Conservation (phyloP, 2,113 vertebrate genomes). For the Xyrauchen texanus region DNA sequence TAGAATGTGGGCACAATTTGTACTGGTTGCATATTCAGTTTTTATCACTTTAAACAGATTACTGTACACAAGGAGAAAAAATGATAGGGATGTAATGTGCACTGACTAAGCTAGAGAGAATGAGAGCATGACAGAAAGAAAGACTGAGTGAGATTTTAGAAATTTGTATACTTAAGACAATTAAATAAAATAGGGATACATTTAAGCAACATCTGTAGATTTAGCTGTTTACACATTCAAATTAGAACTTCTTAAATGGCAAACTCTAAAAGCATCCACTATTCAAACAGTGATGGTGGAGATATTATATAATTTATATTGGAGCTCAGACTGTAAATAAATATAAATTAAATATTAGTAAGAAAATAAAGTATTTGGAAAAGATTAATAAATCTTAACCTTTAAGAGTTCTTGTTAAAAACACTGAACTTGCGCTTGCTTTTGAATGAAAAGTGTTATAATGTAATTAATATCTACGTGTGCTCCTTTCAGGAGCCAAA, state of each 20-base stretch:
- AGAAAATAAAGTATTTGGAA: conserved; percentile 6
- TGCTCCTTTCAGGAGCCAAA: conserved; percentile 14
- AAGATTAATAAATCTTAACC: neutral
- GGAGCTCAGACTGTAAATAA: conserved; percentile 23
- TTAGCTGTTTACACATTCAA: conserved; percentile 4
- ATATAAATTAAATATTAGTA: conserved; percentile 3
- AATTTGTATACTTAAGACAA: neutral
- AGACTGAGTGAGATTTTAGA: neutral
- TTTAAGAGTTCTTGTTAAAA: conserved; percentile 23
- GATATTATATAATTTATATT: neutral
- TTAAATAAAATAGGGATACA: neutral
- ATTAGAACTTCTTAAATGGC: neutral
- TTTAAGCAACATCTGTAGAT: conserved; percentile 6
- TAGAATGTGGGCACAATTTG: conserved; percentile 13
- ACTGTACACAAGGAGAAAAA: neutral
- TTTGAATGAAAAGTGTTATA: conserved; percentile 27
- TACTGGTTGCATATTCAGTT: conserved; percentile 2
- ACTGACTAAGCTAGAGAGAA: conserved; percentile 16
- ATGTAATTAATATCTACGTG: neutral
- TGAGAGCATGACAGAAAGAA: neutral
- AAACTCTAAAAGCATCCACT: neutral
- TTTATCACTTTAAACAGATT: conserved; percentile 23
- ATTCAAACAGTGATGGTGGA: neutral
- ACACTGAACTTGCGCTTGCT: neutral
- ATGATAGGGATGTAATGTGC: neutral